A percentile compares a stretch with the other conserved stretches of the same genome.
Evolutionary conservation across 1,140 invertebrate species (phyloP).

Genomic region (Bathynomus jamesi): DNA sequence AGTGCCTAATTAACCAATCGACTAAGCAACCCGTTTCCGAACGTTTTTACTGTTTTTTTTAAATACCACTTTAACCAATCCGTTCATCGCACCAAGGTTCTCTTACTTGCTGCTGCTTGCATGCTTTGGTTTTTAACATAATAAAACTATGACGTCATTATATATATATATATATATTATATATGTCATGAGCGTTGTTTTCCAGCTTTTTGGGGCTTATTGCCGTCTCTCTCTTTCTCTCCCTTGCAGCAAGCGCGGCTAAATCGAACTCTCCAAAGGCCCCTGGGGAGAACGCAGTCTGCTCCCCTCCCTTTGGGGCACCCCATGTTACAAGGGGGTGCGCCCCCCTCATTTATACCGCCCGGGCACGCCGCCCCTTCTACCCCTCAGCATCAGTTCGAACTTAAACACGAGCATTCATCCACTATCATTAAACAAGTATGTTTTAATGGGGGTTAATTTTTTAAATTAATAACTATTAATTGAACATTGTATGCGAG

Average conservation of each 20-base stretch:
- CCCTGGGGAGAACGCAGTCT: conserved; percentile 82
- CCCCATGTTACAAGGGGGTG: conserved; percentile 67
- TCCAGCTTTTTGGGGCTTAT: too few species aligned
- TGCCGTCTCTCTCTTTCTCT: not conserved
- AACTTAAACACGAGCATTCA: conserved; percentile 50
- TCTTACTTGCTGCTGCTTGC: too few species aligned
- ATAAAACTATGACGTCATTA: too few species aligned
- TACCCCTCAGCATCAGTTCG: conserved; percentile 49
- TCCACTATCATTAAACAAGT: conserved; percentile 63
- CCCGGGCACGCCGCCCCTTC: conserved; percentile 50
- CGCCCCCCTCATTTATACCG: conserved; percentile 48
- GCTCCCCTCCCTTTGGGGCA: conserved; percentile 90
- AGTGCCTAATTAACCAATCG: too few species aligned
- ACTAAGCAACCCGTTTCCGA: too few species aligned
- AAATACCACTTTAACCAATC: too few species aligned
- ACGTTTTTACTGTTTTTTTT: too few species aligned
- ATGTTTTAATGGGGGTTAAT: conserved; percentile 5
- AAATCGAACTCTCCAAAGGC: conserved; percentile 63
- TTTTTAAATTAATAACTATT: not conserved
- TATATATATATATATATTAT: too few species aligned
- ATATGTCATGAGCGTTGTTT: too few species aligned
- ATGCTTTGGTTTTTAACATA: too few species aligned
- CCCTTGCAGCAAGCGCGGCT: conserved; percentile 53
- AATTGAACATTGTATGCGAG: not conserved
- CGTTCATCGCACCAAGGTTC: too few species aligned